Base-by-base conservation (phyloP, 2,888 invertebrate genomes). In the Ichneumoninae sp. region DNA sequence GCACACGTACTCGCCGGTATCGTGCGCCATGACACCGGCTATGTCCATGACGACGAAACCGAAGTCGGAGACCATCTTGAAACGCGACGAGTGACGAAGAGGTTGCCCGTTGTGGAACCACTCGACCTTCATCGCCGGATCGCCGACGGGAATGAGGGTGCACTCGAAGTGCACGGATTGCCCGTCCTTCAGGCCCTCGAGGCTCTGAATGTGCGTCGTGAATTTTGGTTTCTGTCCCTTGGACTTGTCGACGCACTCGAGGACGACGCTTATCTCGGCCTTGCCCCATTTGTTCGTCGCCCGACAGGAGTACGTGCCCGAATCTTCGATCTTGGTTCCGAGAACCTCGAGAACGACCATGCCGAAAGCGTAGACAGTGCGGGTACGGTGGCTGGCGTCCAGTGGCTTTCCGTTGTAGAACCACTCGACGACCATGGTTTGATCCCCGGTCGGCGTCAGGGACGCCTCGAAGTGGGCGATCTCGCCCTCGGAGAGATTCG, bases 401-500 rank as follows among this genome's bases (percentile, higher is more conserved):
- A 98, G 95, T 1, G 97, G 95, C 93, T 98, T 97, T 44, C 97
- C 98, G 93, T 99, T 98, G 93, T 97, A 98, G 95, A 98, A 98
- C 98, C 98, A 99, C 94, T 98, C 98, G 76, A 98, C 97, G 36
- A 96, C 96, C 98, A 98, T 98, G 33, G 97, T 97, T 93, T 98
- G 98, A 91, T 98, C 98, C 13, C 98, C 98, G 69, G 97, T 97
- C 13, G 99, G 99, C 72, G 98, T 97, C 7, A 99, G 95, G 70
- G 98, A 98, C 52, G 99, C 99, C 94, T 99, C 99, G 94, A 99
- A 99, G 94, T 99, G 99, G 88, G 99, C 99, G 88, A 98, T 97
- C 94, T 99, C 98, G 80, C 98, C 98, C 94, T 99, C 99, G 57
- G 96, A 97, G 70, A 99, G 95, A 90, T 98, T 97, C 10, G 95